Conservation (phyloP, 1,140 invertebrate genomes). For the Lysiphlebus fabarum region DNA sequence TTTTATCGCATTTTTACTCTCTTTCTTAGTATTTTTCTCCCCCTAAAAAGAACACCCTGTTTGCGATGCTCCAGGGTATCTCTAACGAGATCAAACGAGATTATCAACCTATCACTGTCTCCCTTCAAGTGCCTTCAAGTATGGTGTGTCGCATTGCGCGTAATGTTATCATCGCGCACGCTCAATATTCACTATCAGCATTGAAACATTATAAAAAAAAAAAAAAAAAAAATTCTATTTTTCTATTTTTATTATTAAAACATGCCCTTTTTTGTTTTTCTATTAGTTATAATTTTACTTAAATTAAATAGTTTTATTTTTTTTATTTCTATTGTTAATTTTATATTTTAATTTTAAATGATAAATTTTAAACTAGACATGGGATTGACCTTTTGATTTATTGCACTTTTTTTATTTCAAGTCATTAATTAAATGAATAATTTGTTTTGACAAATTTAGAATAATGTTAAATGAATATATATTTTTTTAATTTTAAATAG, state of each 20-base stretch:
- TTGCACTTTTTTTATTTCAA: no score
- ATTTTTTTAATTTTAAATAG: no score
- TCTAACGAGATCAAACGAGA: constrained; percentile 41
- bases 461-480: no score
- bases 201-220: constrained; percentile 9
- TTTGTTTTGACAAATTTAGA: no score
- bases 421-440: no score
- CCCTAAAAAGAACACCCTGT: no score
- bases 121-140: constrained; percentile 27
- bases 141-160: constrained; percentile 47
- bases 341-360: no score
- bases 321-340: no score
- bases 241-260: no score
- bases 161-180: constrained; percentile 36
- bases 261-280: constrained; percentile 1
- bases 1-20: constrained; percentile 13
- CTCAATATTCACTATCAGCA: constrained; percentile 29
- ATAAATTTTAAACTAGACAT: no score
- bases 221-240: no score
- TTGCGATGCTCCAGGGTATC: background rate
- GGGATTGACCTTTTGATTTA: no score
- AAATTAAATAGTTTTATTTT: background rate
- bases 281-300: background rate
- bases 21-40: constrained; percentile 5
- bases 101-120: constrained; percentile 32